Evolutionary conservation across 2,113 vertebrate genomes (phyloP).

Genomic region (Rousettus leschenaultii): DNA sequence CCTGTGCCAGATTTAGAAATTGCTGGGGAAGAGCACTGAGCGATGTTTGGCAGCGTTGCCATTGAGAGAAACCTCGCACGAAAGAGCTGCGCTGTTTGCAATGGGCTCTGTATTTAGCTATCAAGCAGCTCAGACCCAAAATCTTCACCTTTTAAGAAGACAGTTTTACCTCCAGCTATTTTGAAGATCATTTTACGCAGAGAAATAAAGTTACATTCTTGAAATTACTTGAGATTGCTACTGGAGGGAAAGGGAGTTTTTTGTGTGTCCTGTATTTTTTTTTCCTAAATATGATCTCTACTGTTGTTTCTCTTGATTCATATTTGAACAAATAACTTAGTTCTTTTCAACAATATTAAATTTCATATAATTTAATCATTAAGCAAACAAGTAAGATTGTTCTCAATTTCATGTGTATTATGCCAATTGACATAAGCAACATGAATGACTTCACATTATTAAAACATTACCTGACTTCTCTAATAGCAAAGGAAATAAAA

Average conservation of each 20-base stretch:
- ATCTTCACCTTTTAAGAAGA: background rate
- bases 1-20: conserved; percentile 45
- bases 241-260: background rate
- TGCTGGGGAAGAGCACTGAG: background rate
- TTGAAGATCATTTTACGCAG: background rate
- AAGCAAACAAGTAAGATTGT: background rate
- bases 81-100: background rate
- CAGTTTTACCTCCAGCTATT: background rate
- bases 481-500: background rate
- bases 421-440: background rate
- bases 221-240: background rate
- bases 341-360: background rate
- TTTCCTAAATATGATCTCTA: background rate
- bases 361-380: background rate
- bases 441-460: background rate
- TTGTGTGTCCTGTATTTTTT: background rate
- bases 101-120: background rate
- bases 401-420: background rate
- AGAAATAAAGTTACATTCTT: background rate
- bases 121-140: background rate
- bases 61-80: background rate
- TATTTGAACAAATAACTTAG: background rate
- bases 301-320: background rate
- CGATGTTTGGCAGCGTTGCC: background rate
- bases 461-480: background rate